Evolutionary conservation across 1,140 invertebrate species (phyloP).

Genomic region (Drosophila nigrodunni): DNA sequence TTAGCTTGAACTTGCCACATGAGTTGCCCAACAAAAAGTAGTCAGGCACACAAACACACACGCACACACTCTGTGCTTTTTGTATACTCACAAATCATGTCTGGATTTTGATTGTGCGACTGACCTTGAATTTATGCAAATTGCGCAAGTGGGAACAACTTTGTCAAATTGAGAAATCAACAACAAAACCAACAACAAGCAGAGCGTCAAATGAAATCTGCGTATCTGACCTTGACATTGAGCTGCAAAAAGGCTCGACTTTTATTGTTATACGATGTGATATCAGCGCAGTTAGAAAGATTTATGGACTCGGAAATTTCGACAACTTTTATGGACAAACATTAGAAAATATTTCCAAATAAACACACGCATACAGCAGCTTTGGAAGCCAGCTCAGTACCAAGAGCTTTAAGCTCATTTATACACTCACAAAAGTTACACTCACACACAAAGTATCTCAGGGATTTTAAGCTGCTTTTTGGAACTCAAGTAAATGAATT

Average conservation of each 20-base stretch:
- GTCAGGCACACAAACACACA: conserved; percentile 38
- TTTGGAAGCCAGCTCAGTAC: background rate
- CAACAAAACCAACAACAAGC: conserved; percentile 22
- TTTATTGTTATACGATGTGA: conserved; percentile 8
- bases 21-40: conserved; percentile 64
- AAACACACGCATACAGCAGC: background rate
- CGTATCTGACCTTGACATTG: conserved; percentile 62
- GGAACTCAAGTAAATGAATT: conserved; percentile 38
- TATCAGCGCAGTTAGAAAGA: conserved; percentile 37
- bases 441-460: background rate
- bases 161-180: conserved; percentile 72
- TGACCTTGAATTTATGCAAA: conserved; percentile 82
- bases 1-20: conserved; percentile 23
- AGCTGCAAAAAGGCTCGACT: conserved; percentile 51
- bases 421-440: background rate
- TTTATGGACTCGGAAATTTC: conserved; percentile 13
- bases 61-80: conserved; percentile 25
- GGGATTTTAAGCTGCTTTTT: background rate
- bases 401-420: background rate
- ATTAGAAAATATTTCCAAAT: background rate
- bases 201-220: conserved; percentile 27
- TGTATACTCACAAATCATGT: conserved; percentile 55
- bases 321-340: background rate
- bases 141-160: conserved; percentile 78
- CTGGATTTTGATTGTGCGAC: conserved; percentile 73